Evolutionary conservation across 2,888 invertebrate genomes (phyloP), one percentile per base, ranked within the genome.

Genomic region (Hyalella azteca): DNA sequence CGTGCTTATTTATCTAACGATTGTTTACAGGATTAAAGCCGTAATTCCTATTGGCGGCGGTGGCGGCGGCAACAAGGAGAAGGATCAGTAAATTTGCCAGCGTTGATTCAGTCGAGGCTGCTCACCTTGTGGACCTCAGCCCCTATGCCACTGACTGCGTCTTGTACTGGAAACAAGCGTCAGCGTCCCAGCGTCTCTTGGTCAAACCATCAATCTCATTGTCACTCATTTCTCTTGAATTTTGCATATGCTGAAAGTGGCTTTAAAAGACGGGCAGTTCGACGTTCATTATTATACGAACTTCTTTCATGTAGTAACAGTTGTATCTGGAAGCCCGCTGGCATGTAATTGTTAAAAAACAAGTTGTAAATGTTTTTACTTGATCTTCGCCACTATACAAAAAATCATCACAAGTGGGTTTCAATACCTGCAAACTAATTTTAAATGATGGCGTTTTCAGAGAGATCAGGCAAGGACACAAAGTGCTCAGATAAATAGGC

Each of bases 11-110:
- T n/a, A n/a, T n/a, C n/a, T n/a, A n/a, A n/a, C n/a, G n/a, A n/a
- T n/a, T n/a, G n/a, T n/a, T n/a, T 89, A 45, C 90, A 95, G 95
- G 89, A 93, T 95, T 87, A 93, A 93, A 89, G 94, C 93, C 86
- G 94, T 94, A 86, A 92, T 95, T 89, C 95, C 95, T 85, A 92
- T 95, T 88, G 95, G 95, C 89, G 75, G 59, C 7, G n/a, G n/a
- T 88, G 95, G 95, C 89, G 75, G 73, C 73, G 75, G 75, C 13
- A 39, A 29, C 90, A 95, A 94, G 90, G 94, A 95, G 88, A 92
- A 93, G 87, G 92, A 80, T 75, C 82, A 82, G 82, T 82, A 82
- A n/a, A 75, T 13, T 1, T 36, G 22, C 66, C 13, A n/a, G n/a
- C 39, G 2, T 13, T 66, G 15, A 9, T 13, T 26, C 1, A 29